Evolutionary conservation across 2,888 invertebrate species (phyloP).

Genomic region (Sinohyriopsis cumingii): DNA sequence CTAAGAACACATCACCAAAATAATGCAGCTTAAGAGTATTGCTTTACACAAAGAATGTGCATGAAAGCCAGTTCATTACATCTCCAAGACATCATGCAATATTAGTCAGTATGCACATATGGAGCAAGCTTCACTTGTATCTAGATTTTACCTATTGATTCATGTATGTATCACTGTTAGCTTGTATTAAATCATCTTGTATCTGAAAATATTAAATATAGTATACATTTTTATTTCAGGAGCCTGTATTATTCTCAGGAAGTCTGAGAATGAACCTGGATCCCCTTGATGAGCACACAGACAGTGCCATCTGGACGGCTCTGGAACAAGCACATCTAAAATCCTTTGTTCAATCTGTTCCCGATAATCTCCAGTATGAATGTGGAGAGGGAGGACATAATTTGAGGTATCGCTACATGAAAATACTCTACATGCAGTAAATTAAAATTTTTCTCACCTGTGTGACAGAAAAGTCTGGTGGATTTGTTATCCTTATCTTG

Average conservation of each 20-base stretch:
- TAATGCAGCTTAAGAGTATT: too few relatives aligned
- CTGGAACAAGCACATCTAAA: conserved; percentile 92
- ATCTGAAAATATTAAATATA: too few relatives aligned
- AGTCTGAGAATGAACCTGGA: conserved; percentile 92
- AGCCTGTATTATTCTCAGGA: conserved; percentile 95
- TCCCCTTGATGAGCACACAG: conserved; percentile 85
- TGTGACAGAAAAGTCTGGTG: too few relatives aligned
- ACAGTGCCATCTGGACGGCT: conserved; percentile 90
- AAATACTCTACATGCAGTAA: neutral
- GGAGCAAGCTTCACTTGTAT: too few relatives aligned
- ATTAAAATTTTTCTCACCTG: neutral
- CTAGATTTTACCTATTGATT: too few relatives aligned
- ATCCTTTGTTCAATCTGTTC: conserved; percentile 84
- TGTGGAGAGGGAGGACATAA: conserved; percentile 95
- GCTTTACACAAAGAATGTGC: too few relatives aligned
- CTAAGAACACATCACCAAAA: too few relatives aligned
- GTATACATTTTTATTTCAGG: conserved; percentile 74
- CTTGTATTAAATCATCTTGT: too few relatives aligned
- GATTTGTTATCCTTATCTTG: neutral
- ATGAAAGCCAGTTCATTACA: too few relatives aligned
- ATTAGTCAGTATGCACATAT: too few relatives aligned
- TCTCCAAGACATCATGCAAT: too few relatives aligned
- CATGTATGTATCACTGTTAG: too few relatives aligned
- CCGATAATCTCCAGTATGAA: conserved; percentile 86
- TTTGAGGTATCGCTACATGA: conserved; percentile 68